phyloP scores from a whole-genome alignment of 2,888 invertebrate genomes.

The Eupithecia subumbrata region DNA sequence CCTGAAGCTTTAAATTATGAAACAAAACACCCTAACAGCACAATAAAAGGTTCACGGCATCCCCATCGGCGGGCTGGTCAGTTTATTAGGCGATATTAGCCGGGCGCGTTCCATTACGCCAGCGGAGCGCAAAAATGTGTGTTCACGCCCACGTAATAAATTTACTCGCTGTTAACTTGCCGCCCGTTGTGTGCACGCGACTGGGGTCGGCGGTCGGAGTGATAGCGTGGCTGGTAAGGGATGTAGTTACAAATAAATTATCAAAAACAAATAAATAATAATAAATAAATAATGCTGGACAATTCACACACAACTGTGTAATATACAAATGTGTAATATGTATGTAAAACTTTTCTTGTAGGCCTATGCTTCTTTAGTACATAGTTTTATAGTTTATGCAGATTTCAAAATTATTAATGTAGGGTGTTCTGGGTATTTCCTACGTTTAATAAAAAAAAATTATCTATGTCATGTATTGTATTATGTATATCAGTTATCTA shows the following conservation, averaged over 20 bases:
- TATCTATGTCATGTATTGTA: too few species aligned
- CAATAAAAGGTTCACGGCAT: constrained; percentile 30
- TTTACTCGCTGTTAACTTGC: constrained; percentile 66
- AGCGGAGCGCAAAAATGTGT: constrained; percentile 59
- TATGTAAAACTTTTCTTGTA: too few species aligned
- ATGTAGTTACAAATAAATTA: not conserved
- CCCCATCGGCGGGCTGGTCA: constrained; percentile 46
- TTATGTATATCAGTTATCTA: too few species aligned
- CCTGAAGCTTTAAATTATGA: not conserved
- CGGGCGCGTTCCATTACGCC: constrained; percentile 52
- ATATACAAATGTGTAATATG: too few species aligned
- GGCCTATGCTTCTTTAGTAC: too few species aligned
- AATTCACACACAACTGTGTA: too few species aligned
- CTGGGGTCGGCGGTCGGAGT: constrained; percentile 24
- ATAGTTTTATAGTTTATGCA: too few species aligned
- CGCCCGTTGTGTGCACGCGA: constrained; percentile 52
- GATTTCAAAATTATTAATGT: too few species aligned
- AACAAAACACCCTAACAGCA: not conserved
- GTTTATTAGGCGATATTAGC: constrained; percentile 54
- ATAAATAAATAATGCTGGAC: too few species aligned
- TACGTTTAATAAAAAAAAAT: too few species aligned
- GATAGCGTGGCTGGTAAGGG: constrained; percentile 11
- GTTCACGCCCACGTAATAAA: constrained; percentile 76
- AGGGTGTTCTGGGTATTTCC: too few species aligned
- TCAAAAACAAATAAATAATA: too few species aligned